Evolutionary conservation across 2,888 invertebrate genomes (phyloP), one percentile per base, ranked within the genome.

Genomic region (Ceraclea dissimilis): DNA sequence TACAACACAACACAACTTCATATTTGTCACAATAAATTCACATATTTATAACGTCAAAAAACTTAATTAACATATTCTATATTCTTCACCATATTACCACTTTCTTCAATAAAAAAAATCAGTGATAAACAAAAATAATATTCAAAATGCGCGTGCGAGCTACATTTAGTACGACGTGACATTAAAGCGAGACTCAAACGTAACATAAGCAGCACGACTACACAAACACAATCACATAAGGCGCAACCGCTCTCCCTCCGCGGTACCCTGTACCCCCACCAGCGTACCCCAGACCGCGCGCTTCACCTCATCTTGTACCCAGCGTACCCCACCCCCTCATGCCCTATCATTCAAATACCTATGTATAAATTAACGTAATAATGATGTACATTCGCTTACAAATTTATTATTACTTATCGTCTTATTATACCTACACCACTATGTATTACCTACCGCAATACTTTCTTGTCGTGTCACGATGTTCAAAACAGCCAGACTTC

Each of bases 241-340:
- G 39, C 49, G 44, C 52, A 16, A 53, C 53, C 52, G 52, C 26
- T 54, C 46, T 54, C 56, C 43, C 51, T 52, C 51, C 54, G 44
- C 51, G 22, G 48, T 49, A 46, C 52, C 19, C 44, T 34, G 47
- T 49, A 18, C 39, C 68, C 61, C 67, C 65, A 64, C 64, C 61
- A n/a, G n/a, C 63, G 60, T 65, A 60, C 60, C 66, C 60, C 66
- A 66, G 65, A 22, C 51, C 22, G 20, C 21, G 21, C 21, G 17
- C 53, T 21, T 34, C 26, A 11, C 53, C 11, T 31, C 39, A 4
- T 13, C 39, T 39, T 26, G 26, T 4, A 5, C 39, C 39, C 13
- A 16, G n/a, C n/a, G n/a, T n/a, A n/a, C n/a, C n/a, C n/a, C n/a
- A n/a, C n/a, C n/a, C n/a, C n/a, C n/a, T n/a, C n/a, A n/a, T n/a